Evolutionary conservation across 2,888 invertebrate species (phyloP), one percentile per base, ranked within the genome.

Genomic region (Drosophila conformis): DNA sequence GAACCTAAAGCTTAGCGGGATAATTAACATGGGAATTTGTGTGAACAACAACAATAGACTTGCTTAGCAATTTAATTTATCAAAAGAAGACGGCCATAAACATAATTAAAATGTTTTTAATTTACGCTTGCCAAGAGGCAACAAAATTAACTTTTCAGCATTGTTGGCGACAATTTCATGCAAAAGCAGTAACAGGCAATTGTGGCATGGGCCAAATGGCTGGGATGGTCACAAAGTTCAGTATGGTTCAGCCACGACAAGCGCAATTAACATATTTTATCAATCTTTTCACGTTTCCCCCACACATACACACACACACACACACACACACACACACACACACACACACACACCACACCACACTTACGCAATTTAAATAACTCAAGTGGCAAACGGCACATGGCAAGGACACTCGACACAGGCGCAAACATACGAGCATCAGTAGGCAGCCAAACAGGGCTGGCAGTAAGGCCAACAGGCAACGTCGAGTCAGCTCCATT

Each of bases 221-320:
- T 49, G 29, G 51, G 29, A n/a, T 51, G 31, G 46, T 46, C 46
- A 46, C 51, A 54, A 58, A 62, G 59, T 38, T 61, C 49, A 38
- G 69, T 33, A 25, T 53, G 66, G 57, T 54, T 60, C 66, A 68
- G 58, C 60, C 69, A 68, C 76, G 79, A 75, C 84, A 81, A 71
- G 84, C 83, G 76, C 86, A 86, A 87, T 87, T 87, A 88, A 88
- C 86, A 87, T 87, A 88, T 88, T 87, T 87, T 87, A 88, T 87
- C 86, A 87, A 84, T 84, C 80, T 87, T 84, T 82, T 84, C 49
- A 51, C 65, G 56, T 38, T 56, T 66, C 51, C 62, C 13, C 7
- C 21, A 51, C 78, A 85, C 74, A 21, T 21, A 21, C 42, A 21
- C 21, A 46, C 7, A 4, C 4, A 11, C 6, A 13, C 21, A 46